phyloP scores from a whole-genome alignment of 2,113 vertebrate genomes.

The Illadopsis cleaveri region DNA sequence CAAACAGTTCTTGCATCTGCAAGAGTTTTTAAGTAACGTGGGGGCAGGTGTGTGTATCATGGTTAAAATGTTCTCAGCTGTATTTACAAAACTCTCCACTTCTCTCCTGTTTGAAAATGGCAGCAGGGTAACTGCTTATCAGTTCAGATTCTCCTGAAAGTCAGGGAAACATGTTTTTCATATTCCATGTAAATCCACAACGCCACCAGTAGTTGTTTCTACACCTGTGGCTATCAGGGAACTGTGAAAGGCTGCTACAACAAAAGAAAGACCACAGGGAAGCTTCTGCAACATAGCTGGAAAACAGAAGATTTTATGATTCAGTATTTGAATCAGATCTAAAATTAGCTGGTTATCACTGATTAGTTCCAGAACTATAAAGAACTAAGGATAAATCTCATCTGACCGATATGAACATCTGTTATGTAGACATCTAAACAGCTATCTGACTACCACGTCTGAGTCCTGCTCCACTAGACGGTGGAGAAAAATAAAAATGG shows the following conservation, averaged over 20 bases:
- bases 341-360: not conserved
- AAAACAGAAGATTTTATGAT: not conserved
- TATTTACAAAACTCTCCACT: not conserved
- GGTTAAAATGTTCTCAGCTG: not conserved
- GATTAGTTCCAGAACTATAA: not conserved
- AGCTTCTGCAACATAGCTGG: not conserved
- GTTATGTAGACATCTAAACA: not conserved
- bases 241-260: not conserved
- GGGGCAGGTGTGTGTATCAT: not conserved
- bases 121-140: not conserved
- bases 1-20: not conserved
- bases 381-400: not conserved
- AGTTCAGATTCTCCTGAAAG: not conserved
- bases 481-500: not conserved
- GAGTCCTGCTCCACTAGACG: not conserved
- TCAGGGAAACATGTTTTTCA: not conserved
- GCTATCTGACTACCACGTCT: not conserved
- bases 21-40: not conserved
- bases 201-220: not conserved
- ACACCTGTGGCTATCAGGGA: rapidly evolving
- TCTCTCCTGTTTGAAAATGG: not conserved
- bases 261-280: not conserved
- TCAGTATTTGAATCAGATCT: not conserved
- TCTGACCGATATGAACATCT: not conserved
- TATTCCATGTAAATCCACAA: not conserved